Conservation (phyloP, 1,140 invertebrate species). For the Drosophila quadrilineata region DNA sequence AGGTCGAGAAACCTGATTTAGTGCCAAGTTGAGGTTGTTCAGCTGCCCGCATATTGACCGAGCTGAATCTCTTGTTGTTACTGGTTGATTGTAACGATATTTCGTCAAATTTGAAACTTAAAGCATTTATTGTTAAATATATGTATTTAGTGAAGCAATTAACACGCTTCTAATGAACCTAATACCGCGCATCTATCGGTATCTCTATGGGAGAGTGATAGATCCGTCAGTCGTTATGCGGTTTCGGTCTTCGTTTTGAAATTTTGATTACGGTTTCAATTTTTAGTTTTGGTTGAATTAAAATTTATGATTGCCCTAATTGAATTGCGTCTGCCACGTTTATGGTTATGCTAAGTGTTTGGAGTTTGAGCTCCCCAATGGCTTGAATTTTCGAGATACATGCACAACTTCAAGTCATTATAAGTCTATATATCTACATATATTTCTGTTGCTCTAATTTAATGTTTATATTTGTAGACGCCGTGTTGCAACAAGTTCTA, state of each 20-base stretch:
- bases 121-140: slow-evolving; percentile 21
- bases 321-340: slow-evolving; percentile 40
- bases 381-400: slow-evolving; percentile 7
- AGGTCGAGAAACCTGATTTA: slow-evolving; percentile 30
- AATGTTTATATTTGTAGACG: slow-evolving; percentile 83
- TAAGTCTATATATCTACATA: slow-evolving; percentile 37
- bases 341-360: slow-evolving; percentile 48
- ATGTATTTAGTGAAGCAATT: slow-evolving; percentile 44
- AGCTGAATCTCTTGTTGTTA: not conserved
- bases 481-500: slow-evolving; percentile 94
- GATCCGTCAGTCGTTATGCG: not conserved
- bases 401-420: too few species aligned
- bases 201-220: slow-evolving; percentile 3
- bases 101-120: slow-evolving; percentile 7
- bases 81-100: slow-evolving; percentile 26
- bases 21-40: slow-evolving; percentile 6
- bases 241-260: not conserved
- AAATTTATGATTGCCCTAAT: slow-evolving; percentile 34
- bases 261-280: slow-evolving; percentile 5
- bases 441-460: slow-evolving; percentile 6
- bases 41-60: not conserved
- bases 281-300: slow-evolving; percentile 52
- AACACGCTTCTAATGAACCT: slow-evolving; percentile 52
- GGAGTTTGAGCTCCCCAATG: not conserved
- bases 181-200: slow-evolving; percentile 17